phyloP scores from a whole-genome alignment of 2,797 vertebrate species.

The Lacerta agilis region DNA sequence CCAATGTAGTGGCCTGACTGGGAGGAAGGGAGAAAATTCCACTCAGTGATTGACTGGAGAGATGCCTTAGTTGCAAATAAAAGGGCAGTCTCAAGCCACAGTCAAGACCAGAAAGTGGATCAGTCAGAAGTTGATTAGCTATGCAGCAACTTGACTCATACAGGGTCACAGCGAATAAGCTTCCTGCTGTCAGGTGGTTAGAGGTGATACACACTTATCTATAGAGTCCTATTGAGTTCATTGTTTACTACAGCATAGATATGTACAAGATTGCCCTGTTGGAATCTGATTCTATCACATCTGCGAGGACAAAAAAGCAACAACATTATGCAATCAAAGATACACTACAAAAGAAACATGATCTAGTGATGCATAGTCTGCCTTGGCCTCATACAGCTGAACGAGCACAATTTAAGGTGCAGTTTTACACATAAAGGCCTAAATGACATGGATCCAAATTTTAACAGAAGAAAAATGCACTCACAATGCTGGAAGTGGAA shows the following conservation, averaged over 20 bases:
- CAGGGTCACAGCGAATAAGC: background rate
- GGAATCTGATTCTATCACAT: background rate
- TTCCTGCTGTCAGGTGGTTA: background rate
- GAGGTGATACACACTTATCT: background rate
- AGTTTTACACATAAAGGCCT: background rate
- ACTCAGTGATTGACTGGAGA: too few species aligned
- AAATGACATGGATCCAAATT: background rate
- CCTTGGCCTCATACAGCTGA: background rate
- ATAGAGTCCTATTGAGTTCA: background rate
- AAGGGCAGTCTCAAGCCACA: too few species aligned
- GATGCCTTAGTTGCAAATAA: too few species aligned
- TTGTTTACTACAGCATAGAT: background rate
- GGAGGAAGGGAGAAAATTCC: too few species aligned
- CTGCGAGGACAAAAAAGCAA: background rate
- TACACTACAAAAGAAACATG: background rate
- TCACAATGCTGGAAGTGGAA: constrained; percentile 89
- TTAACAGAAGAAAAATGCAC: constrained; percentile 56
- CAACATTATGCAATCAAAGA: background rate
- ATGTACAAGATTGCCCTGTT: background rate
- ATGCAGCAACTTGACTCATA: background rate
- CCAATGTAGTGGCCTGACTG: too few species aligned
- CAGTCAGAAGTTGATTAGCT: too few species aligned
- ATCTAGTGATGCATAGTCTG: background rate
- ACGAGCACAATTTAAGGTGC: background rate
- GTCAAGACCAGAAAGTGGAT: too few species aligned